Percentiles rank a stretch among this genome's conserved stretches.
These are phyloP conservation scores for Phodopus roborovskii DNA, from an alignment of 2,113 vertebrate species.

Conservation along the genomic window DNA sequence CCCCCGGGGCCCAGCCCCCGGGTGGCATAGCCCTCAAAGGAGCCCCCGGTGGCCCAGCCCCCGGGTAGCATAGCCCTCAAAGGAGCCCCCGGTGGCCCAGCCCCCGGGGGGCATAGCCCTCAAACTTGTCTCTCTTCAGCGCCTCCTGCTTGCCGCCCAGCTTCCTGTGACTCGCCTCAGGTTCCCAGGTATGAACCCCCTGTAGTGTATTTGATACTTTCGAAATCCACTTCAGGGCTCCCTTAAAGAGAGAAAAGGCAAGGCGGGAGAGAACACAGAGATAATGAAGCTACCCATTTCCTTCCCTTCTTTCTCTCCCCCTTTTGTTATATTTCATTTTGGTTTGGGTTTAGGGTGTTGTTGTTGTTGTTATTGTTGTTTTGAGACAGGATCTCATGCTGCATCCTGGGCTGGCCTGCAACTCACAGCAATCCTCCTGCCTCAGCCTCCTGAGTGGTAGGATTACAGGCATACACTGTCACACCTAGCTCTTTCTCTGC, in stretches of 20 bases:
- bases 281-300: fast-evolving
- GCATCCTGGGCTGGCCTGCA: background rate
- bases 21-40: background rate
- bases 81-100: background rate
- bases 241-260: background rate
- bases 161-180: background rate
- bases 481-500: background rate
- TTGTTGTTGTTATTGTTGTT: background rate
- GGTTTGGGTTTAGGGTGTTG: background rate
- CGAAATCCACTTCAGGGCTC: background rate
- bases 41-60: background rate
- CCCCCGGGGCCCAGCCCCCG: fast-evolving
- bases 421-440: background rate
- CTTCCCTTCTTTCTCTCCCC: background rate
- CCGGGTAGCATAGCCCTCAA: background rate
- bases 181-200: background rate
- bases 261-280: background rate
- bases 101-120: background rate
- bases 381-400: background rate
- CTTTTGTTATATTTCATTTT: background rate
- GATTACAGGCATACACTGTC: background rate
- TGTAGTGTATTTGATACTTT: background rate
- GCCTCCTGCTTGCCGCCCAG: background rate
- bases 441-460: background rate
- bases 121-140: background rate